phyloP scores from a whole-genome alignment of 92 coral and sea anemone genomes.

The Phymanthus crucifer region DNA sequence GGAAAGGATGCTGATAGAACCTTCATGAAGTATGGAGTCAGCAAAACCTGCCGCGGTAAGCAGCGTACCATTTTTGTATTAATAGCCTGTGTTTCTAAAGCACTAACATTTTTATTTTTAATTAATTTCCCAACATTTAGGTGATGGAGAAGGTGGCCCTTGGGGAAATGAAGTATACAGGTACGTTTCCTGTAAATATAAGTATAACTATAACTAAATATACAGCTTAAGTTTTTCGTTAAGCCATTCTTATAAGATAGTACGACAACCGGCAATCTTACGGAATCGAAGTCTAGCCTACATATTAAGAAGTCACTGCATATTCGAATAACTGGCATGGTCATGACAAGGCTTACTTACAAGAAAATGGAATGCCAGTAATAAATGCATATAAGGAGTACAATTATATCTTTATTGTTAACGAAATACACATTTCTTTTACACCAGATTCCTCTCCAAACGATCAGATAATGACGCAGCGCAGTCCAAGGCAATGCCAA shows the following conservation, averaged over 20 bases:
- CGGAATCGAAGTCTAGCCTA: too few species aligned
- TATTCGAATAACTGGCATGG: too few species aligned
- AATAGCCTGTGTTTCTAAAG: background rate
- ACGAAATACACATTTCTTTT: background rate
- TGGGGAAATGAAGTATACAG: constrained; percentile 97
- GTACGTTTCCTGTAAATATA: too few species aligned
- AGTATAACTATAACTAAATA: too few species aligned
- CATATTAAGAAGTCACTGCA: too few species aligned
- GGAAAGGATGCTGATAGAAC: constrained; percentile 77
- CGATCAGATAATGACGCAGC: constrained; percentile 3
- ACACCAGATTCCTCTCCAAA: constrained; percentile 7
- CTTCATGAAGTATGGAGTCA: constrained; percentile 78
- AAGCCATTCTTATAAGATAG: too few species aligned
- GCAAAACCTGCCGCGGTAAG: constrained; percentile 75
- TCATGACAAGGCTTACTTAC: too few species aligned
- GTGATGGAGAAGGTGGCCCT: constrained; percentile 98
- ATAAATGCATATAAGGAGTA: background rate
- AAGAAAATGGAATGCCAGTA: background rate
- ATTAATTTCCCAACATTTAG: constrained; percentile 25
- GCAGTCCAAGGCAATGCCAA: constrained; percentile 11
- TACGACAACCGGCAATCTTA: too few species aligned
- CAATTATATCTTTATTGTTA: background rate
- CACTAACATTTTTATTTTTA: background rate
- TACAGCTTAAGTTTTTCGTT: too few species aligned
- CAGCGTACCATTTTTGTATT: background rate